These are phyloP conservation scores for Dendrolimus punctatus DNA, from an alignment of 1,140 invertebrate species.

Conservation along the genomic window DNA sequence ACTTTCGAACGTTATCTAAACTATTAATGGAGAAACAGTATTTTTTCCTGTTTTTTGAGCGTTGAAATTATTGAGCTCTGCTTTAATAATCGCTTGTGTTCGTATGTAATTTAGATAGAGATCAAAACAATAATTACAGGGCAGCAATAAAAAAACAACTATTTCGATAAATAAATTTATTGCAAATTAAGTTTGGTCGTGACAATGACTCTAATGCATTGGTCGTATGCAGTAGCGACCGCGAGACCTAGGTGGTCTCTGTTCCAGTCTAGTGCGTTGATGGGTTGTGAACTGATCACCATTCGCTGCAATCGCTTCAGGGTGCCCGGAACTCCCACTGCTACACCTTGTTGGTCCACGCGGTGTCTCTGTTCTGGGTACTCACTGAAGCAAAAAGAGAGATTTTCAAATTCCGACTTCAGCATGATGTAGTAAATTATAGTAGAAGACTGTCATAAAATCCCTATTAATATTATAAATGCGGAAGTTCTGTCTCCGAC, in stretches of 20 bases:
- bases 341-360: slow-evolving; percentile 79
- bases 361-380: slow-evolving; percentile 86
- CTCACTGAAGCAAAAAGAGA: slow-evolving; percentile 72
- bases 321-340: slow-evolving; percentile 83
- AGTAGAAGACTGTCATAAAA: no score
- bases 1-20: no score
- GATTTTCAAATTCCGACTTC: no score
- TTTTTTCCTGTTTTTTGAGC: no score
- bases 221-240: slow-evolving; percentile 93
- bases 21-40: no score
- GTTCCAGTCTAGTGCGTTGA: slow-evolving; percentile 93
- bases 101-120: no score
- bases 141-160: background rate
- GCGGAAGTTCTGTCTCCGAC: no score
- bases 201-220: slow-evolving; percentile 89
- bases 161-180: slow-evolving; percentile 1
- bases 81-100: no score
- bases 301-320: slow-evolving; percentile 85
- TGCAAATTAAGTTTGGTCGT: slow-evolving; percentile 89
- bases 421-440: no score
- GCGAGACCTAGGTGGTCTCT: slow-evolving; percentile 90
- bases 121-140: background rate
- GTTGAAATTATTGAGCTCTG: no score
- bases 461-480: no score
- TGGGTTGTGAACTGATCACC: slow-evolving; percentile 89